Conservation (phyloP, 2,797 vertebrate genomes). For the Tragopan temminckii region DNA sequence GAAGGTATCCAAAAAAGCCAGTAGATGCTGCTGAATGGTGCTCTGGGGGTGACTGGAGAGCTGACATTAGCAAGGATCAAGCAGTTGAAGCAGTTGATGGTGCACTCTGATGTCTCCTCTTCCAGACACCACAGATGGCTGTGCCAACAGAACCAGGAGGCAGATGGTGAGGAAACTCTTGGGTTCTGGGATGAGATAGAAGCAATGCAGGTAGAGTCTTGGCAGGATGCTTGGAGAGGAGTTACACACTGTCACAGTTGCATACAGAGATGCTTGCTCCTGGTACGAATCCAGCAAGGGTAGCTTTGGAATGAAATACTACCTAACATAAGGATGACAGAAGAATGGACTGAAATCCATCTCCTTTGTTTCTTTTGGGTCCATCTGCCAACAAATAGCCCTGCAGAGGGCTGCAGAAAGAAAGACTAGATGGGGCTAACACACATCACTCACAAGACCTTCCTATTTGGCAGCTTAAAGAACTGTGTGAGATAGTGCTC, state of each 20-base stretch:
- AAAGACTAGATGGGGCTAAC: not conserved
- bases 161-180: not conserved
- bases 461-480: not conserved
- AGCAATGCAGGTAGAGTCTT: constrained; percentile 6
- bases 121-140: constrained; percentile 1
- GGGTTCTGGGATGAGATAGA: not conserved
- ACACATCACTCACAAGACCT: not conserved
- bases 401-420: not conserved
- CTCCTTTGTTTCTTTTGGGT: not conserved
- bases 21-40: not conserved
- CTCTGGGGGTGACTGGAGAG: not conserved
- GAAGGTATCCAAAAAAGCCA: not conserved
- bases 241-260: not conserved
- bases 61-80: not conserved
- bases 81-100: not conserved
- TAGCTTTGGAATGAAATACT: not conserved
- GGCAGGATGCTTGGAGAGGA: not conserved
- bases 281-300: not conserved
- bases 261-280: not conserved
- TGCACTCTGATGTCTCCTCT: not conserved
- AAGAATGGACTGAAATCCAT: not conserved
- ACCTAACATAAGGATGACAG: not conserved
- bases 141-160: not conserved
- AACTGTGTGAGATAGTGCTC: not conserved
- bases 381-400: not conserved